phyloP scores from a whole-genome alignment of 2,888 invertebrate species.

The Onthophagus sagittarius region DNA sequence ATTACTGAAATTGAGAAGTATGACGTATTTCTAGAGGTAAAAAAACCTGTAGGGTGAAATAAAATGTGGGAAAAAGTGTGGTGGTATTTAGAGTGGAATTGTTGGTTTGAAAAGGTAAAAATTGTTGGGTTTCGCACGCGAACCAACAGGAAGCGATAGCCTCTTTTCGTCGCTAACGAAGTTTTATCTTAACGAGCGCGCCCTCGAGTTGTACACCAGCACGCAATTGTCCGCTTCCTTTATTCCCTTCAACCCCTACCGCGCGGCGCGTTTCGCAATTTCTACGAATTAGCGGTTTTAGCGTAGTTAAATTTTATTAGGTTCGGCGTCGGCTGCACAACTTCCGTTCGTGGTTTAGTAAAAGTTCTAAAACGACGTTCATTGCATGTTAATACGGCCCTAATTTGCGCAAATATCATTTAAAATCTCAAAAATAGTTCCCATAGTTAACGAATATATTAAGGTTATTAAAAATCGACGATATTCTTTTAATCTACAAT shows the following conservation, averaged over 20 bases:
- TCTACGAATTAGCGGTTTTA: background rate
- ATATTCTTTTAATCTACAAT: too few species aligned
- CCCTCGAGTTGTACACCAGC: background rate
- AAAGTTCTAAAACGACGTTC: background rate
- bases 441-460: too few species aligned
- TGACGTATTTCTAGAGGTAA: too few species aligned
- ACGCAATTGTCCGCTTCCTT: background rate
- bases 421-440: too few species aligned
- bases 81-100: too few species aligned
- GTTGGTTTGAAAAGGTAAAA: background rate
- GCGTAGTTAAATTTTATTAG: background rate
- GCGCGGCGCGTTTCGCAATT: background rate
- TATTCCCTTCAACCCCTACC: background rate
- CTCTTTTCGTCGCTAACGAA: background rate
- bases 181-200: background rate
- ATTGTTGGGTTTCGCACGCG: background rate
- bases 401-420: too few species aligned
- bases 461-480: too few species aligned
- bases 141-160: background rate
- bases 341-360: background rate
- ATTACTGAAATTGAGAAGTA: too few species aligned
- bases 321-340: background rate
- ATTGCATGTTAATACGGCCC: background rate
- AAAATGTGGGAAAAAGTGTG: too few species aligned
- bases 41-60: too few species aligned